Base-by-base conservation (phyloP, 2,888 invertebrate genomes). In the Heliconius charithonia region DNA sequence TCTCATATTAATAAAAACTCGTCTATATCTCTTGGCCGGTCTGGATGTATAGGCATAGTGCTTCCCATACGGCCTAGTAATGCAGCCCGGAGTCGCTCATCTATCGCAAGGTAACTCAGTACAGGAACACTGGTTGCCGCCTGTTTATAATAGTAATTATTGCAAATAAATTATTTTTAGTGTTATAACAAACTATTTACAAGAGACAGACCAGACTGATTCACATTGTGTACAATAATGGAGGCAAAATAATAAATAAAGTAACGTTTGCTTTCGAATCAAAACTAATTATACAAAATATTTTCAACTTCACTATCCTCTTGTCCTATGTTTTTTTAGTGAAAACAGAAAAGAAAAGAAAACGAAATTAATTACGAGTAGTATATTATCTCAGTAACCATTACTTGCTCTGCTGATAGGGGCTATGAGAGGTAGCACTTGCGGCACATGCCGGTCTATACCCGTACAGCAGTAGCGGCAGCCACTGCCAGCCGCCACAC, bases 81-180 rank as follows among this genome's bases (percentile, higher is more conserved):
- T 22, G 95, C 95, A 51, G 95, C 95, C 22, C 95, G 89, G 4
- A 95, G 87, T 65, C 95, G 87, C 78, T 94, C 93, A 77, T 95
- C 95, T 27, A 89, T 89, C 7, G 91, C 89, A 77, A 95, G 85
- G 85, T 93, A 95, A 83, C 93, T 93, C 25, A 95, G 85, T 70
- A 95, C 93, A 63, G 95, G 95, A 75, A 95, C 86, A 82, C 94
- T 91, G 16, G 95, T 93, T 32, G 95, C 94, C 73, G 95, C 95
- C 95, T 95, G 85, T 67, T 89, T 89, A 29, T 25, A 71, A 16
- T 16, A 69, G n/a, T 25, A 13, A 37, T 67, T n/a, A 25, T 37
- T 25, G n/a, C n/a, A 67, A 25, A 45, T 25, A 25, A 25, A 19
- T 13, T n/a, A 2, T 7, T 16, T 25, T 7, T 19, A 10, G 12